Evolutionary conservation across 2,888 invertebrate genomes (phyloP).

Genomic region (Teleiodes luculella): DNA sequence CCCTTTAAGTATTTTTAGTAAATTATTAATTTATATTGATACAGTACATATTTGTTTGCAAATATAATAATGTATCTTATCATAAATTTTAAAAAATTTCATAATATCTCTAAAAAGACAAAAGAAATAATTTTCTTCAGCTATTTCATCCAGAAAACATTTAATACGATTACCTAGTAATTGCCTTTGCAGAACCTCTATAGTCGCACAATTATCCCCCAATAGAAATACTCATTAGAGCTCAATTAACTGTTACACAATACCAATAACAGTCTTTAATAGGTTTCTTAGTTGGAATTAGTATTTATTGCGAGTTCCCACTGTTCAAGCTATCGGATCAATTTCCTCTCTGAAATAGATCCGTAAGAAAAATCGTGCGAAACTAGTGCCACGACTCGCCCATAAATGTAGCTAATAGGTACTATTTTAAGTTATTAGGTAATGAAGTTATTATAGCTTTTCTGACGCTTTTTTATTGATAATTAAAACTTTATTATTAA

Average conservation of each 20-base stretch:
- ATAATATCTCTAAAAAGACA: too few species aligned
- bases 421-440: too few species aligned
- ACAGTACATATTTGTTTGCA: too few species aligned
- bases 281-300: constrained; percentile 1
- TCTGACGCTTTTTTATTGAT: too few species aligned
- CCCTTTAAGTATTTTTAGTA: too few species aligned
- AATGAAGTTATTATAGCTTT: too few species aligned
- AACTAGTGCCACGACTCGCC: not conserved
- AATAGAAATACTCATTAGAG: not conserved
- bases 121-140: not conserved
- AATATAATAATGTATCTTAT: too few species aligned
- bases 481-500: too few species aligned
- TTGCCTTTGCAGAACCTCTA: not conserved
- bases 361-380: not conserved
- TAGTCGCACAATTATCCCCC: constrained; percentile 3
- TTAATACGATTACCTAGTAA: not conserved
- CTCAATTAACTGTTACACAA: constrained; percentile 8
- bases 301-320: constrained; percentile 5
- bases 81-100: too few species aligned
- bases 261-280: constrained; percentile 7
- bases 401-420: too few species aligned
- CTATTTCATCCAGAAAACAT: not conserved
- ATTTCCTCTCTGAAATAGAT: constrained; percentile 2
- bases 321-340: constrained; percentile 1
- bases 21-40: too few species aligned